A percentile compares a stretch with the other conserved stretches of the same genome.
Evolutionary conservation across 2,888 invertebrate genomes (phyloP).

Genomic region (Meta bourneti): DNA sequence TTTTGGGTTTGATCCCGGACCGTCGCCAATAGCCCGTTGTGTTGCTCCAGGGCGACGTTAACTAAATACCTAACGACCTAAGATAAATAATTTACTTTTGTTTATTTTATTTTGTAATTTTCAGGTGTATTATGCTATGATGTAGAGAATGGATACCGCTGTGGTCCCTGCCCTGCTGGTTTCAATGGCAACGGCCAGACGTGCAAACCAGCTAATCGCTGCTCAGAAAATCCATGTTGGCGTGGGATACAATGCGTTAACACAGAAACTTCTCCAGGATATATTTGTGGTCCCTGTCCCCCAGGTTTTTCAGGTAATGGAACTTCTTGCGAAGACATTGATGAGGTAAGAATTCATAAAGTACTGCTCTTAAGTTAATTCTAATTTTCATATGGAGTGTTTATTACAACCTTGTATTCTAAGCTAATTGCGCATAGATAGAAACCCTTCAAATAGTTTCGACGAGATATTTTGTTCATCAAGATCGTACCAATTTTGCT

Average conservation of each 20-base stretch:
- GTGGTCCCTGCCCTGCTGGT: conserved; percentile 88
- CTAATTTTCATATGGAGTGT: too few relatives aligned
- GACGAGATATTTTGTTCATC: too few relatives aligned
- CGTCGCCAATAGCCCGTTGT: too few relatives aligned
- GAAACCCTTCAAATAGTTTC: too few relatives aligned
- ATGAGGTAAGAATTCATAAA: conserved; percentile 84
- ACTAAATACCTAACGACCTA: too few relatives aligned
- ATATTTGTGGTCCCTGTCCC: conserved; percentile 89
- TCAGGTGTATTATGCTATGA: conserved; percentile 86
- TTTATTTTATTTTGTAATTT: not conserved
- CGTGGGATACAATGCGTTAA: conserved; percentile 86
- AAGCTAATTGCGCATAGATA: too few relatives aligned
- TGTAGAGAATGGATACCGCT: conserved; percentile 83
- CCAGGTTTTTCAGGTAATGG: conserved; percentile 89
- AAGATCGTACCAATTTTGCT: too few relatives aligned
- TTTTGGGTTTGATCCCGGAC: too few relatives aligned
- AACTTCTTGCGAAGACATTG: conserved; percentile 86
- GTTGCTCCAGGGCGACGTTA: too few relatives aligned
- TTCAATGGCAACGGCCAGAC: conserved; percentile 88
- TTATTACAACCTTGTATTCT: too few relatives aligned
- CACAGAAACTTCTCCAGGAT: conserved; percentile 82
- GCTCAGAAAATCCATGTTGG: conserved; percentile 84
- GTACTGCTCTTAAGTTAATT: too few relatives aligned
- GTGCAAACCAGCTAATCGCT: conserved; percentile 86
- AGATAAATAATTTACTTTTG: too few relatives aligned